These are phyloP conservation scores for Lanius collurio DNA, from an alignment of 2,113 vertebrate genomes.

Conservation along the genomic window DNA sequence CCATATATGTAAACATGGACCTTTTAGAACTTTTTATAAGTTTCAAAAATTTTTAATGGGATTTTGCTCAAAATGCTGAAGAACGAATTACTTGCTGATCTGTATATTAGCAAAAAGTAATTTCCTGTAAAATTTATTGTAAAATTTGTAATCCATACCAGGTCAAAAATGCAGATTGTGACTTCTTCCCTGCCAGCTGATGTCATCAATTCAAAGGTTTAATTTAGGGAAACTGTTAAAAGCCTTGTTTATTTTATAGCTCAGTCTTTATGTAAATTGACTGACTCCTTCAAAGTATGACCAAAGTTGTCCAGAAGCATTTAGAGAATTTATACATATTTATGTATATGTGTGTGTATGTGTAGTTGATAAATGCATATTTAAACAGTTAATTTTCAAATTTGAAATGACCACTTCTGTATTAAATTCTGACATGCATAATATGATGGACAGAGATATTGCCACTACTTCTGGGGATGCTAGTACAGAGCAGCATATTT, in stretches of 20 bases:
- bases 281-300: background rate
- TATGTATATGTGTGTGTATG: rapidly evolving
- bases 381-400: background rate
- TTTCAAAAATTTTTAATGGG: background rate
- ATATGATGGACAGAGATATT: background rate
- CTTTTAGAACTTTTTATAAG: background rate
- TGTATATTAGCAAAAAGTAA: background rate
- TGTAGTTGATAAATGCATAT: background rate
- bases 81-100: background rate
- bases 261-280: background rate
- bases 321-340: background rate
- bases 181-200: background rate
- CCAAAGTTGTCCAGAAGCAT: background rate
- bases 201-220: background rate
- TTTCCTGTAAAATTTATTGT: background rate
- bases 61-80: background rate
- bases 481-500: background rate
- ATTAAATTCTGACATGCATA: background rate
- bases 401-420: background rate
- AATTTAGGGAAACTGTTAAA: background rate
- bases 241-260: background rate
- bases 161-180: background rate
- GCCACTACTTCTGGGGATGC: background rate
- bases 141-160: background rate
- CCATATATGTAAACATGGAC: background rate